Conservation (phyloP, 2,113 vertebrate species). For the Varanus salvator region DNA sequence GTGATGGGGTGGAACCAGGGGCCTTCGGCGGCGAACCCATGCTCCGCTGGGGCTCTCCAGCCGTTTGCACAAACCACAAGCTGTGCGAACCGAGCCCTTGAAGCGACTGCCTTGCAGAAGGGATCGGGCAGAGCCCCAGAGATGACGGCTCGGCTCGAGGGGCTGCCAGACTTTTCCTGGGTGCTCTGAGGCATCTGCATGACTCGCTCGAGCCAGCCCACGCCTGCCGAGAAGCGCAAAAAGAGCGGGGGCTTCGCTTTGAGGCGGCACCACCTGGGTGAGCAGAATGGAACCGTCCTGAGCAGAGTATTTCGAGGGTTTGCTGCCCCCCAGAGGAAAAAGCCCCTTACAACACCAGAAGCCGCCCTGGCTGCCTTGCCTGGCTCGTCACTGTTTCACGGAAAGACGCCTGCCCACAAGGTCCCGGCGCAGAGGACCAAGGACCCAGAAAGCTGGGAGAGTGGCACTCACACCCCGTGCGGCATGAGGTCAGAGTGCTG, state of each 20-base stretch:
- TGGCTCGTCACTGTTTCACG: neutral
- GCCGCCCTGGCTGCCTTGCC: neutral
- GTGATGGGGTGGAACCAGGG: no score
- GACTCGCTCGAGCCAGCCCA: neutral
- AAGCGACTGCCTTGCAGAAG: neutral
- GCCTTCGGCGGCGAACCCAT: no score
- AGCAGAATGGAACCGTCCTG: neutral
- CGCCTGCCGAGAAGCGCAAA: neutral
- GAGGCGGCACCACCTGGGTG: neutral
- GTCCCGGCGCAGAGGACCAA: neutral
- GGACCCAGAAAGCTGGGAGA: neutral
- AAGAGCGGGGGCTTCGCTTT: neutral
- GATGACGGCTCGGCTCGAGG: no score
- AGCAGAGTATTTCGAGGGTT: neutral
- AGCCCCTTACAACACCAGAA: neutral
- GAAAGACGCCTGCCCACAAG: no score
- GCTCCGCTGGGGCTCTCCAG: neutral
- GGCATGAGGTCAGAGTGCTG: no score
- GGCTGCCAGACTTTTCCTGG: neutral
- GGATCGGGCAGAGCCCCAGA: neutral
- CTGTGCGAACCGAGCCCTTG: neutral
- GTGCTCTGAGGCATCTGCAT: neutral
- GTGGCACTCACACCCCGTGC: no score
- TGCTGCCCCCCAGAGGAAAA: conserved; percentile 31
- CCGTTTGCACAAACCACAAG: neutral